Percentiles rank a stretch among this genome's conserved stretches.
These are phyloP conservation scores for Ailuropoda melanoleuca DNA, from an alignment of 2,113 vertebrate genomes.

Conservation along the genomic window DNA sequence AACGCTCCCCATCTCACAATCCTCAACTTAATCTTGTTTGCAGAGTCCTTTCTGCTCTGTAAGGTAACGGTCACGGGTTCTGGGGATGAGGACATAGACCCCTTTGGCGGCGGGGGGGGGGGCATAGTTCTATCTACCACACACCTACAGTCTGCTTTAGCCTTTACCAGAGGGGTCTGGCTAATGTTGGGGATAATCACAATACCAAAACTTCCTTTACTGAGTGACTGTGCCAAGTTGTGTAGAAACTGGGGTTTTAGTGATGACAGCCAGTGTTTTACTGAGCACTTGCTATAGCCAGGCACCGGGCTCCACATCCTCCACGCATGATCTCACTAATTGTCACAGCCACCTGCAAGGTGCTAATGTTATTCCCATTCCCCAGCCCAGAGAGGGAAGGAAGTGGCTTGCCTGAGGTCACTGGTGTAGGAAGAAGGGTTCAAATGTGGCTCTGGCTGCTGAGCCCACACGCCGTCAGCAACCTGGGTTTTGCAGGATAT, in stretches of 20 bases:
- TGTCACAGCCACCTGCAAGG: not conserved
- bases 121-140: not conserved
- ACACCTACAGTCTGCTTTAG: not conserved
- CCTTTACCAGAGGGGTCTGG: not conserved
- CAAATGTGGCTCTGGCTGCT: not conserved
- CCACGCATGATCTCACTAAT: not conserved
- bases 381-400: not conserved
- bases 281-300: not conserved
- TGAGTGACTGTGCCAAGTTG: not conserved
- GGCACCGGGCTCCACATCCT: not conserved
- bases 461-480: not conserved
- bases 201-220: not conserved
- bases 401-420: not conserved
- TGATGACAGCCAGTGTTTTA: not conserved
- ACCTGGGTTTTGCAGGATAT: not conserved
- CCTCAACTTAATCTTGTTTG: not conserved
- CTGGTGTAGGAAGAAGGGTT: not conserved
- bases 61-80: not conserved
- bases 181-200: not conserved
- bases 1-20: not conserved
- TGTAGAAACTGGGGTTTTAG: not conserved
- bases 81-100: not conserved
- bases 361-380: not conserved
- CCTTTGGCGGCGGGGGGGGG: not conserved
- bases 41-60: not conserved